Base-by-base conservation (phyloP, 30 jellyfish, hydroid and myxozoan species). In the Nemopilema nomurai region DNA sequence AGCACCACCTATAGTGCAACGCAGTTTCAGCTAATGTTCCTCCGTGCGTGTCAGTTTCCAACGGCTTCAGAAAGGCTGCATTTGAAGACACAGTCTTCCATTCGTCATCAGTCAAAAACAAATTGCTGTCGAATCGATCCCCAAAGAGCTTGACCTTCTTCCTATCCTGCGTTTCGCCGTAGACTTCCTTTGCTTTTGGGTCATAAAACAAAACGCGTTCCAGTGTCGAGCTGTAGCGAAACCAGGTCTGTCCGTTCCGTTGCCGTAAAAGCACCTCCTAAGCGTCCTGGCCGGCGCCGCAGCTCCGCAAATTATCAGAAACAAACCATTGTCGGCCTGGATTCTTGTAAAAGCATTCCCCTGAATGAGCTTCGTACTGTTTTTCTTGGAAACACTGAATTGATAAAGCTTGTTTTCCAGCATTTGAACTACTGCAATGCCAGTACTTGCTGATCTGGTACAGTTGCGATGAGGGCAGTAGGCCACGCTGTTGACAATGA, bases 291-390 rank as follows among this genome's bases (percentile, higher is more conserved):
- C 9, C 9, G 67, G 49, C 49, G 6, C 9, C 6, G 9, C 57
- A 41, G 53, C 81, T 32, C 87, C 87, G 62, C 87, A 78, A 9
- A 78, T 31, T 1, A 49, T 41, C 28, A 74, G 68, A 29, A 62
- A 0, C 31, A 62, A 62, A 25, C 69, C 77, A 62, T 62, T 57
- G 23, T 62, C 65, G 62, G 4, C 27, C 26, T 25, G 13, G 64
- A 78, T 53, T 22, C 33, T 65, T 25, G 78, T 25, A 62, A 4
- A 78, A 17, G 29, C 25, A 16, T 78, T 24, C 23, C 16, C 13
- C 66, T 25, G 26, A 62, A 28, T 0, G 51, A 17, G 26, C 31
- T 17, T n/a, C 0, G 32, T 52, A n/a, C 17, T n/a, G 41, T 57
- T 65, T 28, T 22, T 20, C 19, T 67, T 25, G 25, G 41, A 28